Conservation (phyloP, 2,888 invertebrate genomes). For the Merodon equestris region DNA sequence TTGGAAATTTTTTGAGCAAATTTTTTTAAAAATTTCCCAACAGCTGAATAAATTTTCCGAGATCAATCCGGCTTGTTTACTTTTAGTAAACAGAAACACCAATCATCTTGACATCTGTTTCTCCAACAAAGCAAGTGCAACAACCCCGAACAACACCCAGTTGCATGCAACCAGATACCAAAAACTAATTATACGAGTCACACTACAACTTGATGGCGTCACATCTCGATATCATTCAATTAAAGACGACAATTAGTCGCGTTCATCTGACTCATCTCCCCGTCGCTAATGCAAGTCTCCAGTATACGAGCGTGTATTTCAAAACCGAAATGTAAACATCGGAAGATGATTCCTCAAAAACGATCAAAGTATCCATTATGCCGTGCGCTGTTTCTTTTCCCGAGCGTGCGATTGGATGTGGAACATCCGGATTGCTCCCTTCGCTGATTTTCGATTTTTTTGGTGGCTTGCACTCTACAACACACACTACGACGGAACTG, state of each 20-base stretch:
- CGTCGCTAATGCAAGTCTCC: constrained; percentile 30
- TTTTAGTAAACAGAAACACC: no score
- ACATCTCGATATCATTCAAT: constrained; percentile 19
- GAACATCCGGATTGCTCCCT: constrained; percentile 13
- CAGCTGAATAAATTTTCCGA: no score
- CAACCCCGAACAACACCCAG: not conserved
- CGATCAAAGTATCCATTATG: constrained; percentile 57
- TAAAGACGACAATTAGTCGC: not conserved
- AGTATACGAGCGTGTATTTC: constrained; percentile 41
- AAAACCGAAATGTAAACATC: constrained; percentile 53
- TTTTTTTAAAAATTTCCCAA: no score
- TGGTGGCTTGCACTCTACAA: constrained; percentile 37
- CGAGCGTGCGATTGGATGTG: not conserved
- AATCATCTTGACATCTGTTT: no score
- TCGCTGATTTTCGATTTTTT: constrained; percentile 31
- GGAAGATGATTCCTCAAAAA: constrained; percentile 59
- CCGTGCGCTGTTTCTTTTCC: constrained; percentile 5
- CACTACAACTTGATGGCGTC: constrained; percentile 36
- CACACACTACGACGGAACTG: constrained; percentile 51
- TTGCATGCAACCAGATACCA: constrained; percentile 26
- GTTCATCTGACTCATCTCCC: not conserved
- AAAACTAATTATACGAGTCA: constrained; percentile 20
- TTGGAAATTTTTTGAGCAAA: no score
- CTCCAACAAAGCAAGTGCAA: no score
- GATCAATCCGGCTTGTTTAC: no score